Evolutionary conservation across 2,113 vertebrate species (phyloP), one percentile per base, ranked within the genome.

Genomic region (Limanda limanda): DNA sequence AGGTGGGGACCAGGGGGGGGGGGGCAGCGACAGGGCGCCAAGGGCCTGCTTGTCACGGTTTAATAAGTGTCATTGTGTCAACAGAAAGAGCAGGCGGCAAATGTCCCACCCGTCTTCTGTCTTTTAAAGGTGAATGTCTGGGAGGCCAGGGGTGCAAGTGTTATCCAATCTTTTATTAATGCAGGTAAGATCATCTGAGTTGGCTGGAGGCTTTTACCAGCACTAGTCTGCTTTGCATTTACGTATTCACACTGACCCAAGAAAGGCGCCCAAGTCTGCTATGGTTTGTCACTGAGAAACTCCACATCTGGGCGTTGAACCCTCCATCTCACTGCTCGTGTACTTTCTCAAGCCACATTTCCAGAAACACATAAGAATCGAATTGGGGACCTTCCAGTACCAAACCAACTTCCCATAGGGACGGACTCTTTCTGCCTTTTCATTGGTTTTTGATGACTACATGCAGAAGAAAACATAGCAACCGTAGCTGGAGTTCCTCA

Each of bases 21-120:
- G 69, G 73, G 79, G 71, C 18, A 74, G 70, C 74, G 65, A 67
- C 31, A 4, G 84, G 93, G 93, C 91, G 37, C 94, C 47, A 18
- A 48, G 17, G 47, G 47, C 47, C 17, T 6, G 47, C 92, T 96
- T 95, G 95, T 96, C 96, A 96, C 88, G 18, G 89, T 92, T 92
- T 86, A 95, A 94, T 88, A 95, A 95, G 94, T 95, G 95, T 94
- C 95, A 96, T 91, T 84, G 84, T 94, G 92, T 96, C 95, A 95
- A 92, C 89, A 90, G 75, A 71, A 88, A 37, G 72, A 92, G 83
- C 89, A 87, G 71, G 85, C 45, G 88, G 83, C 79, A 84, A 54
- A 81, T 73, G 25, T 58, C 76, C 73, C n/a, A 54, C 7, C 17
- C 15, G 37, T 70, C 71, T 65, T 61, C 69, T n/a, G 60, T 64